Conservation (phyloP, 2,113 vertebrate genomes). For the Telmatochromis bifrenatus region DNA sequence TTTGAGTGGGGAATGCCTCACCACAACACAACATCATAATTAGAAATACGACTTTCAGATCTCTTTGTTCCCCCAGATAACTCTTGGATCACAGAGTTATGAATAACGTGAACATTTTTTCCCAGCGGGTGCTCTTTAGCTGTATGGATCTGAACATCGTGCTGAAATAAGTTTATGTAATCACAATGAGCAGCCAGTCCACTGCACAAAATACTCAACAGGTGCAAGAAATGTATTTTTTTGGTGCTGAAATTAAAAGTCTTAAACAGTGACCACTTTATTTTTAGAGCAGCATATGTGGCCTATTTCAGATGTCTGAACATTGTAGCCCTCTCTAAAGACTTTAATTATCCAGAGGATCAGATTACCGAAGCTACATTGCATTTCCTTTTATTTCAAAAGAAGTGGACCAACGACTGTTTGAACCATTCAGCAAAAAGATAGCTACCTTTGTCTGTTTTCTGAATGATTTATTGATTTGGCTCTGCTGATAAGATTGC, state of each 20-base stretch:
- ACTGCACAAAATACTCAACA: background rate
- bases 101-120: background rate
- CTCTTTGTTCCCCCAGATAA: background rate
- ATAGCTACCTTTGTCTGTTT: background rate
- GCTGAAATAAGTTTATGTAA: background rate
- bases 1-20: conserved; percentile 27
- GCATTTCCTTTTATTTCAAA: background rate
- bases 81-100: background rate
- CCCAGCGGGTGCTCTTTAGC: background rate
- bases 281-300: background rate
- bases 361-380: background rate
- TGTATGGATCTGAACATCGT: accelerated
- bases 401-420: background rate
- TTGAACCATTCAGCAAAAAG: background rate
- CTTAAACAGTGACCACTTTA: background rate
- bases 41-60: conserved; percentile 5
- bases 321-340: background rate
- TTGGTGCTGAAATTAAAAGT: background rate
- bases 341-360: background rate
- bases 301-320: background rate
- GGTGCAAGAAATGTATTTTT: background rate
- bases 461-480: background rate
- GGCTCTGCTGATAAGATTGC: background rate
- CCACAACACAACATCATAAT: conserved; percentile 43
- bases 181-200: background rate